Conservation (phyloP, 2,797 vertebrate genomes). For the Odontamblyopus lacepedii region DNA sequence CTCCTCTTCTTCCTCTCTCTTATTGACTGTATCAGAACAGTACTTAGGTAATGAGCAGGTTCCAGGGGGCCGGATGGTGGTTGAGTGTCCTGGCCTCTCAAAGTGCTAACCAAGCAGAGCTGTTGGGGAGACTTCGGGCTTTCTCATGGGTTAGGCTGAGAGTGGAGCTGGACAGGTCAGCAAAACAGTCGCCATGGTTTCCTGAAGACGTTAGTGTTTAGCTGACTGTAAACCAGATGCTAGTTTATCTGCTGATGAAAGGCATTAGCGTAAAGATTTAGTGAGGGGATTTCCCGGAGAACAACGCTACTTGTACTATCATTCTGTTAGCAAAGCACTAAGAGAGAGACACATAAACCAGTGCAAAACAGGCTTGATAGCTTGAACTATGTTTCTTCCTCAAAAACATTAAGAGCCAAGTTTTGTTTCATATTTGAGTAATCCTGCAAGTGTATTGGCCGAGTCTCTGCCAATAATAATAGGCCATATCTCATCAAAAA, state of each 20-base stretch:
- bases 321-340: neutral
- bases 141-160: neutral
- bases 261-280: neutral
- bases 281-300: neutral
- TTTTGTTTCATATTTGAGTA: no score
- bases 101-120: conserved; percentile 38
- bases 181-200: neutral
- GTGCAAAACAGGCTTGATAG: neutral
- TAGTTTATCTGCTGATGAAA: neutral
- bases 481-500: no score
- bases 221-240: neutral
- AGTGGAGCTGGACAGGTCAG: neutral
- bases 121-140: neutral
- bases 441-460: no score
- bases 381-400: neutral
- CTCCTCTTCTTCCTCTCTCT: neutral
- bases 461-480: no score
- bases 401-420: neutral
- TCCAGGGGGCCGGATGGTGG: conserved; percentile 35
- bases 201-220: neutral
- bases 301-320: neutral
- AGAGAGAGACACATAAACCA: neutral
- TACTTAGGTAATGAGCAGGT: conserved; percentile 41
- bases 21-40: conserved; percentile 38
- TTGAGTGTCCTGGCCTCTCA: conserved; percentile 25